These are phyloP conservation scores for Pseudocheirus occidentalis DNA, from an alignment of 2,797 vertebrate genomes.

Conservation along the genomic window DNA sequence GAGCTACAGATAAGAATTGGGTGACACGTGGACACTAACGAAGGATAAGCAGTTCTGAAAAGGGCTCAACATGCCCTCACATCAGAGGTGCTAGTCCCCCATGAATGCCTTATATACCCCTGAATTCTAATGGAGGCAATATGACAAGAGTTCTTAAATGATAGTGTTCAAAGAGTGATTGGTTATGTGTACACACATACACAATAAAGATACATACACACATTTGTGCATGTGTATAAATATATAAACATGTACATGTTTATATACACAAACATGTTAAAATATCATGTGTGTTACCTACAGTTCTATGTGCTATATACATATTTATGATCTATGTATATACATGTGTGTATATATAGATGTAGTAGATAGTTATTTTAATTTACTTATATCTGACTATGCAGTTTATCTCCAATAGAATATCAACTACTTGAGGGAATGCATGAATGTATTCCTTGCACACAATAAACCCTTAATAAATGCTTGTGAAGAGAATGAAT, in stretches of 20 bases:
- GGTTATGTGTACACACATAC: no score
- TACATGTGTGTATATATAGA: no score
- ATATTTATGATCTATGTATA: not conserved
- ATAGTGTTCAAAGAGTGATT: not conserved
- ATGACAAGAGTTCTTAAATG: not conserved
- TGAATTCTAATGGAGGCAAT: not conserved
- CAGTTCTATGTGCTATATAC: no score
- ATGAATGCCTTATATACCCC: no score
- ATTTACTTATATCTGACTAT: not conserved
- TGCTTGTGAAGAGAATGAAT: not conserved
- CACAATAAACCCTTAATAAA: not conserved
- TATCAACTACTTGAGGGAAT: not conserved
- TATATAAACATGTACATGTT: not conserved
- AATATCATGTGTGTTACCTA: no score
- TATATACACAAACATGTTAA: no score
- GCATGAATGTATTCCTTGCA: not conserved
- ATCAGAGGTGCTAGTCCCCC: not conserved
- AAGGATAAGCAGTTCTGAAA: not conserved
- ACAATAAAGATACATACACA: no score
- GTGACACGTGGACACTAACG: not conserved
- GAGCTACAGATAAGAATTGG: not conserved
- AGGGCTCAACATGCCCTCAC: not conserved
- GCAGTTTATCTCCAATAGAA: not conserved
- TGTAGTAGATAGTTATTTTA: no score
- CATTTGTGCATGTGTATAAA: no score